Base-by-base conservation (phyloP, 2,888 invertebrate species). In the Dicyrtoma fusca region DNA sequence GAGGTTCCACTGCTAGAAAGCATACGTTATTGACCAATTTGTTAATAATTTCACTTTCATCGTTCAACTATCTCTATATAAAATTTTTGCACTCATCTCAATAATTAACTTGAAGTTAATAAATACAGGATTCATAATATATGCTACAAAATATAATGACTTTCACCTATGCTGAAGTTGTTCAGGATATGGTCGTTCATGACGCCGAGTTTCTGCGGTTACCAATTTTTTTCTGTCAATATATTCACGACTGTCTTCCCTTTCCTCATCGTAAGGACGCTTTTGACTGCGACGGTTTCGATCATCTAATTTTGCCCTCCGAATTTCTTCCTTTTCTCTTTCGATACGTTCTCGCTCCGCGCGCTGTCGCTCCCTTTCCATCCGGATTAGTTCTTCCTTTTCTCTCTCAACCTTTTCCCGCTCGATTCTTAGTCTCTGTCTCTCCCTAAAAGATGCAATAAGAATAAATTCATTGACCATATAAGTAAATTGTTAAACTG, bases 371-470 rank as follows among this genome's bases (percentile, higher is more conserved):
- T 95, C 95, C 17, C 94, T 87, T 83, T 95, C 94, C 77, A 94
- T 83, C 66, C 92, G 88, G 78, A 95, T 85, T 25, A 95, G 83
- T 82, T 95, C 94, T 17, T 91, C 90, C 84, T 92, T 92, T 82
- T 95, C 94, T 2, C 92, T 88, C 82, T 96, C 96, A 69, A 95
- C 89, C 79, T 91, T 89, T 81, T 94, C 94, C 23, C 94, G 88
- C 84, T 96, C 96, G 14, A 92, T 85, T 59, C 91, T 88, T 75
- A 94, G 84, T 82, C 92, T 91, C 81, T 92, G 91, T 26, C 92
- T 87, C 83, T 94, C 94, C 64, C 92, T 83, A 23, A 62, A 8
- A 69, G n/a, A n/a, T n/a, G n/a, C n/a, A n/a, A n/a, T n/a, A n/a
- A n/a, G n/a, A n/a, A n/a, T n/a, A n/a, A n/a, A n/a, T n/a, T n/a